Evolutionary conservation across 2,888 invertebrate species (phyloP), one percentile per base, ranked within the genome.

Genomic region (Brachypalpus laphriformis): DNA sequence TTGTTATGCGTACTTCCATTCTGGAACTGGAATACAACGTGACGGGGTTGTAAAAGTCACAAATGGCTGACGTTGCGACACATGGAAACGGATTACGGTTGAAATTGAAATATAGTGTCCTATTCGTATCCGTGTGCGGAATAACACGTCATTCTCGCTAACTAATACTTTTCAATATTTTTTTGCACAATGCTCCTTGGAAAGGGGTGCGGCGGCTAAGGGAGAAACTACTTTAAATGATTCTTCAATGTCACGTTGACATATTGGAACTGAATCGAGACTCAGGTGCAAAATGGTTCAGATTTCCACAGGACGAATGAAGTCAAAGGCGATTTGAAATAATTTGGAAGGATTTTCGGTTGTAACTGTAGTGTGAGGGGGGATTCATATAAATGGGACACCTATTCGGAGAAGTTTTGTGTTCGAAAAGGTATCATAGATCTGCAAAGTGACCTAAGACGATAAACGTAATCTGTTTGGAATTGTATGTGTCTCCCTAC

Each of bases 51-150:
- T 37, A 28, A 57, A 42, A 61, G 56, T 59, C 37, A 45, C 11
- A 56, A 47, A 9, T 14, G 47, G 49, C 63, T 51, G 56, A 18
- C 31, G 28, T 25, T 34, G 37, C 22, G 40, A 49, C 37, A 66
- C 49, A 59, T 40, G 49, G 22, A 66, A 76, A 45, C 16, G 54
- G 54, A 77, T 77, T 77, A 59, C 70, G 54, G 31, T 51, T 31
- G 42, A 61, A 70, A 61, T 68, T 77, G 61, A 77, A 77, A 77
- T 70, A 70, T 76, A 28, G 42, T 59, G 68, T 42, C 34, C 51
- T 57, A 42, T 49, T 42, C 34, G 49, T 57, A 42, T 49, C 20
- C 20, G 56, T 68, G 56, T 68, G 59, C 68, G 31, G 59, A 68
- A 68, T 68, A 59, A 42, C n/a, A n/a, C 61, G 25, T 70, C 54